Evolutionary conservation across 2,797 vertebrate species (phyloP).

Genomic region (Arctocebus calabarensis): DNA sequence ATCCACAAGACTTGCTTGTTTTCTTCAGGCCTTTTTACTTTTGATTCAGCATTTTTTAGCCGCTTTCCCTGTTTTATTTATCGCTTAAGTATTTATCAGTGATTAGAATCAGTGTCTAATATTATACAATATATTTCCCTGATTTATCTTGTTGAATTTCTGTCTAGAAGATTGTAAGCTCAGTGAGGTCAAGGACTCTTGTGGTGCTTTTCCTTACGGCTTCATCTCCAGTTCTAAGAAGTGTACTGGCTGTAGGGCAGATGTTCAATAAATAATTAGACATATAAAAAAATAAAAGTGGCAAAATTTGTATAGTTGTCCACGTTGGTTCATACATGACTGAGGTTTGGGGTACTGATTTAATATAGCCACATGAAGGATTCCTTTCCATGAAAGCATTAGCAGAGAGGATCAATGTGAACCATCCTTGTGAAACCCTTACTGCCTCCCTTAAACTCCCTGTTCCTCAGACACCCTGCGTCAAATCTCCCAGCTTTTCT

Average conservation of each 20-base stretch:
- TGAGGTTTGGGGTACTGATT: neutral
- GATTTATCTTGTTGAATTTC: neutral
- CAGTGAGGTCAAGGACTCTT: neutral
- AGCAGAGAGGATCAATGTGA: neutral
- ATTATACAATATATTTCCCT: neutral
- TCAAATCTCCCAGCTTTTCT: neutral
- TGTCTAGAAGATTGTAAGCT: neutral
- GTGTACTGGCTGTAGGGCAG: neutral
- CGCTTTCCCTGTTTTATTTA: neutral
- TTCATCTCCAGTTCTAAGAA: neutral
- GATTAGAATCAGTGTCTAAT: neutral
- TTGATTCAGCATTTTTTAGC: neutral
- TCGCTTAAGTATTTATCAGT: neutral
- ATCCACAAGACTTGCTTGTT: neutral
- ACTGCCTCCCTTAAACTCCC: rapidly evolving
- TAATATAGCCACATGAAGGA: neutral
- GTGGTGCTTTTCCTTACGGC: neutral
- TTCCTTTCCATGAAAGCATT: neutral
- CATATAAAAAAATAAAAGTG: neutral
- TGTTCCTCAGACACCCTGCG: neutral
- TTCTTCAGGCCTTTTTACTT: neutral
- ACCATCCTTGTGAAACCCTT: neutral
- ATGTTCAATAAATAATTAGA: neutral
- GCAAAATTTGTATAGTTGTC: neutral
- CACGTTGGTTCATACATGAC: neutral